Base-by-base conservation (phyloP, 2,113 vertebrate species). In the Dolichotis patagonum region DNA sequence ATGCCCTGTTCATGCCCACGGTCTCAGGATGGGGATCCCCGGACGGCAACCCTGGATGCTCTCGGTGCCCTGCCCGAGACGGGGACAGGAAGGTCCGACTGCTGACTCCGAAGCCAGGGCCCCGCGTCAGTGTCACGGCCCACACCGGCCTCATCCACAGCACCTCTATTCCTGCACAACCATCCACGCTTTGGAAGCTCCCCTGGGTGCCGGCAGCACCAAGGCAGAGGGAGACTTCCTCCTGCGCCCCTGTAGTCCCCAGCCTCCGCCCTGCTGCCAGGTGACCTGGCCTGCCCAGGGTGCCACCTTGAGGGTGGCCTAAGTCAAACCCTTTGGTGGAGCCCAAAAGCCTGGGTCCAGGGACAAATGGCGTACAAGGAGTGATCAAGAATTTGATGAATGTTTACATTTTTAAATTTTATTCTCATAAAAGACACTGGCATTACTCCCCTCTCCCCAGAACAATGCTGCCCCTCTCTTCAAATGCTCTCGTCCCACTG, bases 91-190 rank as follows among this genome's bases (percentile, higher is more conserved):
- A 54, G 11, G 49, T 52, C 49, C 11, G 49, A 52, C 49, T 52
- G 49, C 49, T 52, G 49, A 52, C 49, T 52, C 49, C 49, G 11
- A 52, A 54, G 54, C 16, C 54, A 6, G 28, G 28, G 41, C 17
- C 17, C 88, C 2, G 41, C 3, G 1, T 38, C 0, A 5, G n/a
- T 60, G 43, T 62, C 16, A 4, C 0, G 1, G 8, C 62, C 19
- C 0, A 38, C 32, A 20, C 22, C 28, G 0, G 32, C 63, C 35
- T 3, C 11, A 24, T 49, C 41, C 12, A 0, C 0, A 1, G 9
- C 71, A 28, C 7, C 19, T 8, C 35, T n/a, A n/a, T 11, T 19
- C 19, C n/a, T 71, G n/a, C 17, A 71, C 38, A 17, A 24, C 71
- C 26, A 0, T 7, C 1, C 46, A 0, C 1, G 28, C 81, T 58